Evolutionary conservation across 2,888 invertebrate species (phyloP).

Genomic region (Argyra leucocephala): DNA sequence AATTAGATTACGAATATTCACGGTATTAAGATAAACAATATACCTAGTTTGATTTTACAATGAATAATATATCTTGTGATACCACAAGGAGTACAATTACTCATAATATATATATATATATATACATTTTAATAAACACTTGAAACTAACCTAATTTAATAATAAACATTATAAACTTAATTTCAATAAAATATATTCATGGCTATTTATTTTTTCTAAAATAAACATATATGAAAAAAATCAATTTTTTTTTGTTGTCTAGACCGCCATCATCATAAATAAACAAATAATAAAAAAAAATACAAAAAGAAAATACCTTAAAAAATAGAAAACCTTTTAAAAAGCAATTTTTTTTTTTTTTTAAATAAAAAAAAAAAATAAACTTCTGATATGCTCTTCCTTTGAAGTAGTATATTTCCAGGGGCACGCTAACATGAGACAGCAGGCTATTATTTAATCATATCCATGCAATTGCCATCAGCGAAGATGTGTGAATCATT

Average conservation of each 20-base stretch:
- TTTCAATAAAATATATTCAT: no score
- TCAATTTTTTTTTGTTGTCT: neutral
- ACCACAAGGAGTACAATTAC: no score
- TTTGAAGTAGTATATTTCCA: neutral
- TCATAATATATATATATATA: no score
- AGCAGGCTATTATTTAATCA: neutral
- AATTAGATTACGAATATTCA: no score
- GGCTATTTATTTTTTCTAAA: no score
- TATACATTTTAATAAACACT: no score
- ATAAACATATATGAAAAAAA: no score
- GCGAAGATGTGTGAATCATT: neutral
- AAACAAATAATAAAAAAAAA: neutral
- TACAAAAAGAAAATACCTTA: neutral
- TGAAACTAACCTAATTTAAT: no score
- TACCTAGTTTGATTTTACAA: no score
- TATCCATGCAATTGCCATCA: conserved; percentile 1
- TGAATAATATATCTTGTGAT: no score
- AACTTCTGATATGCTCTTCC: neutral
- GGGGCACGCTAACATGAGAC: neutral
- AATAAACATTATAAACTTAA: no score
- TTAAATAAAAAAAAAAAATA: neutral
- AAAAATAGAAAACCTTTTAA: neutral
- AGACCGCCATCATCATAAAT: neutral
- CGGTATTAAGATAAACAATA: no score
- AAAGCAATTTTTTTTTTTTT: neutral